phyloP scores from a whole-genome alignment of 2,113 vertebrate genomes.

The Gracilinanus agilis region DNA sequence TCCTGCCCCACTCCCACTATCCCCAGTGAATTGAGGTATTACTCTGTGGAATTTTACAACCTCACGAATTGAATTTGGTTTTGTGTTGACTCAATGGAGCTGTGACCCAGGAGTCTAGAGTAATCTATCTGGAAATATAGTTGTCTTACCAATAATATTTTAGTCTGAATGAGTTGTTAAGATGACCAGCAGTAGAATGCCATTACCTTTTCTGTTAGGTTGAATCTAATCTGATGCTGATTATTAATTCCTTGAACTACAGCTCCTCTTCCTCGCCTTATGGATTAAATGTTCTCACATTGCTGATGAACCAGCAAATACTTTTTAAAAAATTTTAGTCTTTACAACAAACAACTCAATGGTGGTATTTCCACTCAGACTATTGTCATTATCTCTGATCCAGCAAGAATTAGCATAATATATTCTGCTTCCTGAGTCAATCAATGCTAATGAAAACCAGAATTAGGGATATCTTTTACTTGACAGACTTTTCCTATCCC shows the following conservation, averaged over 20 bases:
- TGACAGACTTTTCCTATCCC: conserved; percentile 20
- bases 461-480: conserved; percentile 30
- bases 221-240: not conserved
- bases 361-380: not conserved
- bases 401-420: not conserved
- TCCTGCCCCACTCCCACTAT: not conserved
- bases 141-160: conserved; percentile 56
- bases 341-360: not conserved
- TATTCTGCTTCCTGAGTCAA: conserved; percentile 25
- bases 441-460: conserved; percentile 50
- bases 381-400: conserved; percentile 23
- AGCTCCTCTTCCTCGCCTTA: not conserved
- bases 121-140: conserved; percentile 47
- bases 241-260: not conserved
- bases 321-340: not conserved
- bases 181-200: conserved; percentile 57
- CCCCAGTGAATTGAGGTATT: not conserved
- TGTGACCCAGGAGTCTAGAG: conserved; percentile 62
- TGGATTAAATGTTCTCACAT: not conserved
- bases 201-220: conserved; percentile 46
- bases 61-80: not conserved
- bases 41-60: not conserved
- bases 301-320: not conserved
- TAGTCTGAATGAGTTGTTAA: conserved; percentile 74
- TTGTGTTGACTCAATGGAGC: not conserved